A percentile compares a stretch with the other conserved stretches of the same genome.
These are phyloP conservation scores for Balearica regulorum DNA, from an alignment of 2,797 vertebrate species.

Conservation along the genomic window DNA sequence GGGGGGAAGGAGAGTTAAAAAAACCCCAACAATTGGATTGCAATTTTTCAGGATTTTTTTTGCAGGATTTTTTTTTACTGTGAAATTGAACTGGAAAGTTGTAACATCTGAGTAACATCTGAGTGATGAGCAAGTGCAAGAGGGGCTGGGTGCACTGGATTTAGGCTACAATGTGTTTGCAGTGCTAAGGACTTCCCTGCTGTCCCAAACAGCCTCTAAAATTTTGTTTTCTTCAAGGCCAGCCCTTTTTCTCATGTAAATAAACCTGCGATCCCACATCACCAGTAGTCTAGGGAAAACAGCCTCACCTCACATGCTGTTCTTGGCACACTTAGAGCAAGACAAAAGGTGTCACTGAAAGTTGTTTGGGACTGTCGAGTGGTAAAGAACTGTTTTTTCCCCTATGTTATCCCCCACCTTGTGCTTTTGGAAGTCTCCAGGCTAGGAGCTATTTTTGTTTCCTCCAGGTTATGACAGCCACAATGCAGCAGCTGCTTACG, in stretches of 20 bases:
- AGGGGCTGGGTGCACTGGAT: background rate
- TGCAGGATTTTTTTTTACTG: background rate
- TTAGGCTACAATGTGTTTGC: background rate
- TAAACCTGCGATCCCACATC: background rate
- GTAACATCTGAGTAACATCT: no score
- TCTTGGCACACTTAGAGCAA: background rate
- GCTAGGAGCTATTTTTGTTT: background rate
- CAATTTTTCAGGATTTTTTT: background rate
- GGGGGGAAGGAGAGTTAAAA: background rate
- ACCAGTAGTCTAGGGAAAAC: background rate
- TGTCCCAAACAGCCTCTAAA: background rate
- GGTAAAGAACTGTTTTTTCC: background rate
- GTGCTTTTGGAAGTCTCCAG: background rate
- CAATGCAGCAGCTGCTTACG: rapidly evolving
- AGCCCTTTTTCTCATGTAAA: background rate
- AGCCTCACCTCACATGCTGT: background rate
- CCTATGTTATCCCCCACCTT: background rate
- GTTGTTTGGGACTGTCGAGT: background rate
- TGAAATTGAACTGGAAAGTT: background rate
- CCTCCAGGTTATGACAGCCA: background rate
- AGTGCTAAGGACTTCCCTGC: background rate
- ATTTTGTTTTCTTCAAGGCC: background rate
- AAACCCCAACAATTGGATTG: background rate
- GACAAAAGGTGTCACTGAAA: background rate
- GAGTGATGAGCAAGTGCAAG: background rate